Evolutionary conservation across 2,113 vertebrate species (phyloP).

Genomic region (Albula glossodonta): DNA sequence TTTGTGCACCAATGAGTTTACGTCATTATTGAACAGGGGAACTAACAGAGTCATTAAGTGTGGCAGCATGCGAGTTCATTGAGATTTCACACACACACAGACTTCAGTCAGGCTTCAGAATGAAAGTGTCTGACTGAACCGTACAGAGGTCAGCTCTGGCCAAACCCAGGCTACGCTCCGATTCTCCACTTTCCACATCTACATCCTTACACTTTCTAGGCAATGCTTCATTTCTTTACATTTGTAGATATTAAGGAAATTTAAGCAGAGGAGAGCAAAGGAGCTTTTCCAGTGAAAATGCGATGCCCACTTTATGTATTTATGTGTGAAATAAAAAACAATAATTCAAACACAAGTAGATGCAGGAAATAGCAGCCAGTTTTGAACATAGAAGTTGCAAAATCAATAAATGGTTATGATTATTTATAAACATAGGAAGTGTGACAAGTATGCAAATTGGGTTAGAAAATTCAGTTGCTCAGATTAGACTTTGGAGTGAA

Average conservation of each 20-base stretch:
- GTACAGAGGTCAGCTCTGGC: too few species aligned
- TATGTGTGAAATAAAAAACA: slow-evolving; percentile 69
- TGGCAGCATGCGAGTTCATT: not conserved
- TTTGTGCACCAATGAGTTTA: slow-evolving; percentile 13
- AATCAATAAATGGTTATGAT: slow-evolving; percentile 41
- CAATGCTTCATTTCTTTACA: too few species aligned
- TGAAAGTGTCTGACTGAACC: too few species aligned
- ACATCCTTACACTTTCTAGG: too few species aligned
- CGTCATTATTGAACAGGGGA: slow-evolving; percentile 25
- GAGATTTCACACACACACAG: not conserved
- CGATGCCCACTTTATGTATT: slow-evolving; percentile 10
- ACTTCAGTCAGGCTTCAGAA: too few species aligned
- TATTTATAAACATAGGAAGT: slow-evolving; percentile 44
- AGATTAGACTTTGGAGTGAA: not conserved
- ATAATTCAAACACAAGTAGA: slow-evolving; percentile 48
- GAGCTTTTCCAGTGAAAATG: not conserved
- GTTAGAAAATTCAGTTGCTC: not conserved
- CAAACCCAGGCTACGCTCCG: too few species aligned
- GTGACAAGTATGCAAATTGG: not conserved
- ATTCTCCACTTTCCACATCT: too few species aligned
- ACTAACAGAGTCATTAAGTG: not conserved
- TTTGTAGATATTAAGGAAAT: too few species aligned
- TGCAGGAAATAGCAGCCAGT: slow-evolving; percentile 62
- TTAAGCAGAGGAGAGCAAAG: not conserved
- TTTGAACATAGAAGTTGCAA: slow-evolving; percentile 29